These are phyloP conservation scores for Lordiphosa fenestrarum DNA, from an alignment of 2,888 invertebrate species.

Conservation along the genomic window DNA sequence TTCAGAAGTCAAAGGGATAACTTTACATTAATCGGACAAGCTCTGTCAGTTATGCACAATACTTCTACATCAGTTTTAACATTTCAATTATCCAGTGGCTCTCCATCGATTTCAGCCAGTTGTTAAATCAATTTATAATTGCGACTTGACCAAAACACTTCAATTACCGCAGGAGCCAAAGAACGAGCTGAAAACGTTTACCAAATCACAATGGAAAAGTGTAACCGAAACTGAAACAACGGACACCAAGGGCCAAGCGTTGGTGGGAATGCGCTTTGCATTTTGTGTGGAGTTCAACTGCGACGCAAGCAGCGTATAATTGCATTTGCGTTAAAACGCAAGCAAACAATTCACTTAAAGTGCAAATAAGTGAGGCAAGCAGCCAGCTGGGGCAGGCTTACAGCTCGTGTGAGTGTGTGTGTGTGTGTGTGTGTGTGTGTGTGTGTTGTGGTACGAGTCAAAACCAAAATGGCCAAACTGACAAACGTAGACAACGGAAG, in stretches of 20 bases:
- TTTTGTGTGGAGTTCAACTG: constrained; percentile 25
- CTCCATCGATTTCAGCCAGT: background rate
- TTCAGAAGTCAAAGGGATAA: too few species aligned
- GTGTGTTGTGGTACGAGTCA: constrained; percentile 41
- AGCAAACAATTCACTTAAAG: constrained; percentile 74
- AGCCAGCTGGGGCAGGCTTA: constrained; percentile 30
- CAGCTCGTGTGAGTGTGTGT: constrained; percentile 14
- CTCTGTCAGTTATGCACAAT: too few species aligned
- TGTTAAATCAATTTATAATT: constrained; percentile 22
- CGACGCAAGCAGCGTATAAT: constrained; percentile 58
- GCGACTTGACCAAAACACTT: constrained; percentile 27
- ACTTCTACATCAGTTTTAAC: too few species aligned
- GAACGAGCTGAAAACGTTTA: constrained; percentile 3
- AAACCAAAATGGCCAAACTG: constrained; percentile 73
- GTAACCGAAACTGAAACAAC: constrained; percentile 36
- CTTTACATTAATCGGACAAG: too few species aligned
- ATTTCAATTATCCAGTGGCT: too few species aligned
- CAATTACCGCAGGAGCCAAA: constrained; percentile 27
- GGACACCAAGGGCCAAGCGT: constrained; percentile 53
- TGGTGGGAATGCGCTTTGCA: constrained; percentile 46
- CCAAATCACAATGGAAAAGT: constrained; percentile 32
- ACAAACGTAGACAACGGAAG: constrained; percentile 73
- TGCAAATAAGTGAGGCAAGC: constrained; percentile 64
- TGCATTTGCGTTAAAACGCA: constrained; percentile 75
- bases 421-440: too few species aligned